Evolutionary conservation across 2,888 invertebrate species (phyloP).

Genomic region (Mayetiola destructor): DNA sequence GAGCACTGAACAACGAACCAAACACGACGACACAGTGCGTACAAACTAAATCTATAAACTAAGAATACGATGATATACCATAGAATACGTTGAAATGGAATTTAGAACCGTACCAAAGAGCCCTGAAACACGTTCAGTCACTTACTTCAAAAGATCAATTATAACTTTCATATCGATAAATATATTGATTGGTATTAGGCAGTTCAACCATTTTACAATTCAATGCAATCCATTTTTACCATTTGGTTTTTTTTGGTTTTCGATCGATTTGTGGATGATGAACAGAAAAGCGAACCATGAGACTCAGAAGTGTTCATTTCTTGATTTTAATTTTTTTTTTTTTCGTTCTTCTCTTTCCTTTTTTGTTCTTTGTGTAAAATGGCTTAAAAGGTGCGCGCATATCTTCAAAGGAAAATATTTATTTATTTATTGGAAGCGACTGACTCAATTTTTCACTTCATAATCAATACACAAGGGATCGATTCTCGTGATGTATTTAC

Average conservation of each 20-base stretch:
- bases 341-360: background rate
- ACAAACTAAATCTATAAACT: too few relatives aligned
- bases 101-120: too few relatives aligned
- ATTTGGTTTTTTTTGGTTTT: background rate
- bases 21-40: too few relatives aligned
- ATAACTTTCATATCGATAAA: conserved; percentile 6
- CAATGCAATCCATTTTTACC: background rate
- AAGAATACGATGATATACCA: too few relatives aligned
- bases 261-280: background rate
- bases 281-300: background rate
- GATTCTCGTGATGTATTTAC: too few relatives aligned
- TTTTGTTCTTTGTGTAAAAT: background rate
- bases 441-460: background rate
- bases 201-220: background rate
- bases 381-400: too few relatives aligned
- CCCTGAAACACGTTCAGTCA: background rate
- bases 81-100: too few relatives aligned
- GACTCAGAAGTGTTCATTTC: too few relatives aligned
- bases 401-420: conserved; percentile 1
- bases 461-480: too few relatives aligned
- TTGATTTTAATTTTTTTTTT: background rate
- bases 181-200: conserved; percentile 7
- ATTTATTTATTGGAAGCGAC: conserved; percentile 1
- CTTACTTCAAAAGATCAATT: background rate
- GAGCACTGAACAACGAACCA: too few relatives aligned